Conservation (phyloP, 2,113 vertebrate genomes). For the Myocastor coypus region DNA sequence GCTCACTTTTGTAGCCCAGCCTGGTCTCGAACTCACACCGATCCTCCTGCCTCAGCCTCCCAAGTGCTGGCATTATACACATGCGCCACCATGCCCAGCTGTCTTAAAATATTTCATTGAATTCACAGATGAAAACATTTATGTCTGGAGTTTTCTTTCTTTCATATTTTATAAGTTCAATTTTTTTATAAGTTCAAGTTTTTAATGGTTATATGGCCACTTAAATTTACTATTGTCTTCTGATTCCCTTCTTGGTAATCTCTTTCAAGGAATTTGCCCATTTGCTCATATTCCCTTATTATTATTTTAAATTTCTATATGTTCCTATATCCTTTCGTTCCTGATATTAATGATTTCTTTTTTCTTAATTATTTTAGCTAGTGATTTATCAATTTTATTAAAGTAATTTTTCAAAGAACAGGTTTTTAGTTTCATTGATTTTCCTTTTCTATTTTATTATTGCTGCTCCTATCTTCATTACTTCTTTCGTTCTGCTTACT, state of each 20-base stretch:
- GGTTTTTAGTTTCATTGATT: conserved; percentile 48
- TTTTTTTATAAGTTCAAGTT: conserved; percentile 29
- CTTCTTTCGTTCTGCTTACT: conserved; percentile 33
- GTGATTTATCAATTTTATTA: conserved; percentile 43
- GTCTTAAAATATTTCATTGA: no score
- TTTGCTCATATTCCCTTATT: conserved; percentile 25
- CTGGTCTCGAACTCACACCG: no score
- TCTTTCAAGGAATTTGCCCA: conserved; percentile 49
- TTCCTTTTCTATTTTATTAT: not conserved
- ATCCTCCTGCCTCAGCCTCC: no score
- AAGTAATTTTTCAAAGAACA: conserved; percentile 1
- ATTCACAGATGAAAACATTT: conserved; percentile 48
- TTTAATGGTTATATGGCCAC: conserved; percentile 21
- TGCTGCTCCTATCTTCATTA: conserved; percentile 45
- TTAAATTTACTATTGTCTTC: conserved; percentile 52
- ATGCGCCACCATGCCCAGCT: no score
- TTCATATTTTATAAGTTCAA: no score
- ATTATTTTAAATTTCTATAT: conserved; percentile 6
- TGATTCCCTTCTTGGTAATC: conserved; percentile 53
- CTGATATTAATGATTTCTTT: conserved; percentile 16
- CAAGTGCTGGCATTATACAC: no score
- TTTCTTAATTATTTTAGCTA: conserved; percentile 47
- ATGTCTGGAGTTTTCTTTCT: conserved; percentile 31
- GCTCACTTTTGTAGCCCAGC: no score
- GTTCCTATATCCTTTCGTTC: conserved; percentile 5